These are phyloP conservation scores for Eurytoma californica DNA, from an alignment of 2,888 invertebrate species.

Conservation along the genomic window DNA sequence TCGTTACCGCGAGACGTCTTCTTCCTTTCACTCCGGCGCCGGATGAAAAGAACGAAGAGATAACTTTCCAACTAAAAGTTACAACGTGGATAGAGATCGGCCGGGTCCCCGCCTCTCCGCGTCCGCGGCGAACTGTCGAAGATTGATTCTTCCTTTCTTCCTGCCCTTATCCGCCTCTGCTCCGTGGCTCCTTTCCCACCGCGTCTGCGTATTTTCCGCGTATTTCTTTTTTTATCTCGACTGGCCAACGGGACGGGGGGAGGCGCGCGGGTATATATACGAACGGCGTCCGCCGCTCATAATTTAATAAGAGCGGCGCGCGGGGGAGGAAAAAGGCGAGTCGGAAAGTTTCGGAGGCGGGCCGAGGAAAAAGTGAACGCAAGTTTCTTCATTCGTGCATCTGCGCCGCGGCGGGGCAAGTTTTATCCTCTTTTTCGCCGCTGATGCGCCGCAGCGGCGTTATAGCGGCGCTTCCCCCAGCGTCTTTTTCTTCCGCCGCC, in stretches of 20 bases:
- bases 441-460: not conserved
- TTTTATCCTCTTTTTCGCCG: conserved; percentile 38
- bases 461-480: not conserved
- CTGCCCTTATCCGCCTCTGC: not conserved
- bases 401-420: conserved; percentile 43
- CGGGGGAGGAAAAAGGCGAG: conserved; percentile 3
- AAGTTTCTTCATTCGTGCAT: conserved; percentile 57
- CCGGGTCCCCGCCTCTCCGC: conserved; percentile 13
- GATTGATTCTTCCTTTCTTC: conserved; percentile 54
- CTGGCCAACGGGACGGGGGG: too few species aligned
- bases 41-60: conserved; percentile 49
- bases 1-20: not conserved
- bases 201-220: conserved; percentile 38
- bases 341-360: not conserved
- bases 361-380: conserved; percentile 44
- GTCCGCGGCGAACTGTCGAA: conserved; percentile 43
- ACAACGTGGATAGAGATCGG: conserved; percentile 50
- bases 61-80: conserved; percentile 57
- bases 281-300: conserved; percentile 52
- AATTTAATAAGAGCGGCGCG: conserved; percentile 53
- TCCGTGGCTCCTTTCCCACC: not conserved
- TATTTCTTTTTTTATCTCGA: conserved; percentile 21
- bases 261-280: conserved; percentile 9
- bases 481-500: conserved; percentile 7
- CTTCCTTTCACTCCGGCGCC: conserved; percentile 5